phyloP scores from a whole-genome alignment of 2,113 vertebrate species.

The Menidia beryllina region DNA sequence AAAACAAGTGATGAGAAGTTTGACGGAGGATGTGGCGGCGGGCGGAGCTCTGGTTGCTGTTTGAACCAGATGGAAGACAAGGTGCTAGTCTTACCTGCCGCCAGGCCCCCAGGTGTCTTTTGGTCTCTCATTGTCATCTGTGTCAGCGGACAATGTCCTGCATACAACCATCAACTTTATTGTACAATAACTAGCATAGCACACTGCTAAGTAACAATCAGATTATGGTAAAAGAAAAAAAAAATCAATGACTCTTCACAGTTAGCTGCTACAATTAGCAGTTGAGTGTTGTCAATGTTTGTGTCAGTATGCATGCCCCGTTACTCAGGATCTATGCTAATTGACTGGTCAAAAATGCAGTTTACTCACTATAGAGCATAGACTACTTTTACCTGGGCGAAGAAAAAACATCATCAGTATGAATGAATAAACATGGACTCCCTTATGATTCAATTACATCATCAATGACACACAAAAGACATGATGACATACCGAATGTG shows the following conservation, averaged over 20 bases:
- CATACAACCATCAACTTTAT: constrained; percentile 79
- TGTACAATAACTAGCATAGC: constrained; percentile 57
- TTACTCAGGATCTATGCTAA: background rate
- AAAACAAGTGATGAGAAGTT: constrained; percentile 68
- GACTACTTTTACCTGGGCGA: background rate
- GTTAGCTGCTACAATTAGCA: background rate
- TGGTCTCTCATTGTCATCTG: constrained; percentile 86
- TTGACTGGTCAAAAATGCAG: background rate
- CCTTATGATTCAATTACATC: background rate
- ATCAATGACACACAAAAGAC: constrained; percentile 26
- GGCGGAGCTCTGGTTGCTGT: constrained; percentile 71
- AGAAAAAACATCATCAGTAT: background rate
- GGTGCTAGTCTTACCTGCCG: constrained; percentile 85
- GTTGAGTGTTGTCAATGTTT: background rate
- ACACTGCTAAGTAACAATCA: constrained; percentile 68
- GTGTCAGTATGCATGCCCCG: background rate
- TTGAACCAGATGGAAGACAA: constrained; percentile 73
- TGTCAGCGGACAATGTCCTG: constrained; percentile 85
- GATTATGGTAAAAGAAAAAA: constrained; percentile 26
- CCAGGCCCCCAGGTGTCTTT: constrained; percentile 85
- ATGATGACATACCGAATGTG: too few species aligned
- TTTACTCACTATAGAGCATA: background rate
- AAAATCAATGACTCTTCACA: constrained; percentile 1
- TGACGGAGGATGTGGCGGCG: constrained; percentile 75
- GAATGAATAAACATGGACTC: background rate